These are phyloP conservation scores for Tachyglossus aculeatus DNA, from an alignment of 2,797 vertebrate species.

Conservation along the genomic window DNA sequence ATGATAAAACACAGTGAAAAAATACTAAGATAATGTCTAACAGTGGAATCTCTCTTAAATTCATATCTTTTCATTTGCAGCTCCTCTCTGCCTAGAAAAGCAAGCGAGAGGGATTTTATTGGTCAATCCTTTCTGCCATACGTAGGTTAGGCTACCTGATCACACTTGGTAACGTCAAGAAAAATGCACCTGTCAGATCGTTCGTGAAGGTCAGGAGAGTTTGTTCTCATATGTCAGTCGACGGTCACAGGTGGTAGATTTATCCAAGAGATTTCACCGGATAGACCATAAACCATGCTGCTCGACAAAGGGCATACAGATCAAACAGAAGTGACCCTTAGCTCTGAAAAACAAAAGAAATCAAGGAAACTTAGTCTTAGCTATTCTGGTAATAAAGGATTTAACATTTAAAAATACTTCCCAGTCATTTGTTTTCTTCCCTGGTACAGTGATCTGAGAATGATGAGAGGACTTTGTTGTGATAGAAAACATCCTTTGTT, in stretches of 20 bases:
- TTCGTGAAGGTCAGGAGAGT: background rate
- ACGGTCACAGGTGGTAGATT: background rate
- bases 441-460: background rate
- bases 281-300: background rate
- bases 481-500: background rate
- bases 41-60: too few species aligned
- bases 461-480: background rate
- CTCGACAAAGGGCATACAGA: background rate
- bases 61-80: too few species aligned
- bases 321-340: conserved; percentile 2
- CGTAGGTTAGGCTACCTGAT: too few species aligned
- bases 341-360: conserved; percentile 9
- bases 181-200: background rate
- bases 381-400: background rate
- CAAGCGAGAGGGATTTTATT: too few species aligned
- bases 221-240: background rate
- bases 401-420: background rate
- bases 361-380: conserved; percentile 1
- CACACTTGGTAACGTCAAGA: background rate
- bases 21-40: too few species aligned
- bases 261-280: conserved; percentile 1
- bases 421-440: background rate
- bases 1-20: too few species aligned
- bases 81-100: too few species aligned
- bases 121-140: too few species aligned